Evolutionary conservation across 2,113 vertebrate genomes (phyloP), one percentile per base, ranked within the genome.

Genomic region (Halichoerus grypus): DNA sequence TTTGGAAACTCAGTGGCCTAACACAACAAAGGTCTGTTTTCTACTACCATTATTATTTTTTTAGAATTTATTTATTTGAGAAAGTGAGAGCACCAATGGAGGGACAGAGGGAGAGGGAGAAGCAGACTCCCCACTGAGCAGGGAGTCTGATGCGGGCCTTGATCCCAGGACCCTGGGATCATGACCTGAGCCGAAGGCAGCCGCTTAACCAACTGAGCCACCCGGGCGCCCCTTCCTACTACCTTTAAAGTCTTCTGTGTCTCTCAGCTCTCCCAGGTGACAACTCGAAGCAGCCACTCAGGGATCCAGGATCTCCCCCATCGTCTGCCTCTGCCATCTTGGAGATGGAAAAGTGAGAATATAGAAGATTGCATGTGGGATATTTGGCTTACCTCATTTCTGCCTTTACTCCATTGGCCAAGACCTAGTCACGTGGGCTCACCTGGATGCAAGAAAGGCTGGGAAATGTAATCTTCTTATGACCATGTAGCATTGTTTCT

Each of bases 141-240:
- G 31, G 31, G 63, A 33, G 31, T 6, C 63, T 0, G 0, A 33
- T 33, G 63, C 2, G 0, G 15, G 31, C 0, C 63, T 67, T 3
- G 6, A 67, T 67, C 31, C 31, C 31, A 33, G 63, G 31, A 67
- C 63, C 13, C 31, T 33, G 6, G 14, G 14, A 33, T 67, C 63
- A 67, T 67, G 31, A 67, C 14, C 31, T 67, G 63, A 16, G 63
- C 63, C 1, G 31, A 67, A 67, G 28, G 63, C 31, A 67, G 63
- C 5, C 1, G 5, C 31, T 67, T 67, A 16, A 67, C 31, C 3
- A 0, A 33, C 63, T 67, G 6, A 67, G 63, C 31, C 63, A 67
- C 63, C 5, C 63, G 16, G 63, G 63, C 5, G 2, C 14, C 31
- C 63, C 63, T 67, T 71, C 18, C 11, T 57, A 22, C 69, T 49